A percentile compares a stretch with the other conserved stretches of the same genome.
Evolutionary conservation across 1,140 invertebrate species (phyloP).

Genomic region (Palaemon carinicauda): DNA sequence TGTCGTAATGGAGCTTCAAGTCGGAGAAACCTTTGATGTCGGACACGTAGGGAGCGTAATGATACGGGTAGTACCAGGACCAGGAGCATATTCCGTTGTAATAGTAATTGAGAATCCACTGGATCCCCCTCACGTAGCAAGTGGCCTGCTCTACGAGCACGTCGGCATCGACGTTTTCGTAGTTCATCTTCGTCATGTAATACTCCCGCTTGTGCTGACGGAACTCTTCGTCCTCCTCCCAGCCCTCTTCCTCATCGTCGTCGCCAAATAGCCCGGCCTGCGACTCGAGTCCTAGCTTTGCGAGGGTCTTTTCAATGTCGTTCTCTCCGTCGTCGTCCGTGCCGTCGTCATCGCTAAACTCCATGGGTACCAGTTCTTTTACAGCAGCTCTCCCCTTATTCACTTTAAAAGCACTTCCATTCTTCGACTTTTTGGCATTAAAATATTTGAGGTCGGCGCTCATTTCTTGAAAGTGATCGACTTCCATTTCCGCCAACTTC

Average conservation of each 20-base stretch:
- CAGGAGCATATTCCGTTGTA: constrained; percentile 95
- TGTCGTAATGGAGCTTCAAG: constrained; percentile 75
- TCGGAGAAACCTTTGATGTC: constrained; percentile 75
- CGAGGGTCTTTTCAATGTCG: constrained; percentile 2
- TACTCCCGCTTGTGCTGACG: constrained; percentile 87
- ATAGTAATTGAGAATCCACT: constrained; percentile 97
- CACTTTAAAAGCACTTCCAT: constrained; percentile 35
- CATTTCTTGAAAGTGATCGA: constrained; percentile 84
- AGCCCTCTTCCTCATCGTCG: constrained; percentile 58
- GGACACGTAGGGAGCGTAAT: constrained; percentile 95
- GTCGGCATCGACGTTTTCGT: constrained; percentile 74
- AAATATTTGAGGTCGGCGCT: constrained; percentile 88
- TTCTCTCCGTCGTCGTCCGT: not conserved
- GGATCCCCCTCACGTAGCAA: constrained; percentile 90
- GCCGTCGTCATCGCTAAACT: constrained; percentile 40
- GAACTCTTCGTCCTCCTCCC: constrained; percentile 74
- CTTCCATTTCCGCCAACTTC: constrained; percentile 79
- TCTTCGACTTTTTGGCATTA: constrained; percentile 65
- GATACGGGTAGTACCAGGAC: constrained; percentile 97
- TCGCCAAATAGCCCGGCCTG: constrained; percentile 29
- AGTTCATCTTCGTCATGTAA: constrained; percentile 89
- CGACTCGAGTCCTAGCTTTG: constrained; percentile 20
- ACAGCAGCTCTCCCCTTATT: constrained; percentile 41
- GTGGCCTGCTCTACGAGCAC: constrained; percentile 82
- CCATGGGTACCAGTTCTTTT: constrained; percentile 15